Evolutionary conservation across 2,888 invertebrate genomes (phyloP).

Genomic region (Craniophora ligustri): DNA sequence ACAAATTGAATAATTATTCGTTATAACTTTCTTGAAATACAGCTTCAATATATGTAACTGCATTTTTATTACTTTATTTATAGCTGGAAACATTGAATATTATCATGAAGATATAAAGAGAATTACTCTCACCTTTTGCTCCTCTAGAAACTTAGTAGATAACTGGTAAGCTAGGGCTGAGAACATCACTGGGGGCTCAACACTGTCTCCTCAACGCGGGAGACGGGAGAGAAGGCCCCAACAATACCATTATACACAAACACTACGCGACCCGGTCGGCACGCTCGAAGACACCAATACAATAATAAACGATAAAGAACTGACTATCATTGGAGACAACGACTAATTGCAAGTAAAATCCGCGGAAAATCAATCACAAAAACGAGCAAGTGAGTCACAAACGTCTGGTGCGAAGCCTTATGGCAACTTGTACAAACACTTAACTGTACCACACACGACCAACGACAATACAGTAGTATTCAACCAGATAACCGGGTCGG

Average conservation of each 20-base stretch:
- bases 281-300: constrained; percentile 20
- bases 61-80: background rate
- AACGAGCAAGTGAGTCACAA: constrained; percentile 64
- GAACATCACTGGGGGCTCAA: constrained; percentile 75
- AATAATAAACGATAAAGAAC: constrained; percentile 24
- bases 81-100: background rate
- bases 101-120: background rate
- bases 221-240: constrained; percentile 58
- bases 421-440: constrained; percentile 56
- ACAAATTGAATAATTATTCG: background rate
- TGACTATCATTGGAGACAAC: constrained; percentile 44
- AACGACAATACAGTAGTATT: constrained; percentile 50
- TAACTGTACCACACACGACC: constrained; percentile 58
- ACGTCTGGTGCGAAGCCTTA: constrained; percentile 50
- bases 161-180: constrained; percentile 81
- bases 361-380: constrained; percentile 65
- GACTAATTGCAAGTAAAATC: constrained; percentile 54
- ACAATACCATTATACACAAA: constrained; percentile 66
- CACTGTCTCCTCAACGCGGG: constrained; percentile 66
- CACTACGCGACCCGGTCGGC: constrained; percentile 19
- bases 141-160: constrained; percentile 80
- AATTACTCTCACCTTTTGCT: constrained; percentile 72
- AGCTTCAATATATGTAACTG: background rate
- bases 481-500: constrained; percentile 62
- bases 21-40: background rate